phyloP scores from a whole-genome alignment of 1,140 invertebrate species.

The Copidosoma floridanum region DNA sequence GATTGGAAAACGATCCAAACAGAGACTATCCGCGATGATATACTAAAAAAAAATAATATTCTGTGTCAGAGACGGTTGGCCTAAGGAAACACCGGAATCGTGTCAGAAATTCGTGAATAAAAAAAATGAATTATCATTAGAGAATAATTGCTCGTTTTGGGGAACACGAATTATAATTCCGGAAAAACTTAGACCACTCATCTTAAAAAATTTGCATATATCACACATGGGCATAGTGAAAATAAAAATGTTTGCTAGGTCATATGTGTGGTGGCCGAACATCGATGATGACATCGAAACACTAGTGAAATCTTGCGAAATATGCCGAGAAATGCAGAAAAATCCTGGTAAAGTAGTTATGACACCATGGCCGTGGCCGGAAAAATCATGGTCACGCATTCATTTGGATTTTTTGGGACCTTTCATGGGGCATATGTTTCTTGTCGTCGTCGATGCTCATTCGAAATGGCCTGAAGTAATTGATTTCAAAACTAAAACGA shows the following conservation, averaged over 20 bases:
- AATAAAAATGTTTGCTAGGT: no score
- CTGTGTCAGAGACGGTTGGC: conserved; percentile 12
- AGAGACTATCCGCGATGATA: background rate
- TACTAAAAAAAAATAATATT: background rate
- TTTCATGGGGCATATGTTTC: no score
- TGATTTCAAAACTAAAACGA: background rate
- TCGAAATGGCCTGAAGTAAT: background rate
- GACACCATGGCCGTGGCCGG: conserved; percentile 47
- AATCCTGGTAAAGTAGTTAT: conserved; percentile 16
- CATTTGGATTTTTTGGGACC: conserved; percentile 19
- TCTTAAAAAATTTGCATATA: conserved; percentile 36
- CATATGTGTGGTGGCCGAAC: no score
- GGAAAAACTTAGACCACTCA: conserved; percentile 25
- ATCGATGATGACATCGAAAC: no score
- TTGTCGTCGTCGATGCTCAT: no score
- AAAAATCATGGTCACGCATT: no score
- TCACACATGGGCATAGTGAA: no score
- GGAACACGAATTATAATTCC: conserved; percentile 47
- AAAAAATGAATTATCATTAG: conserved; percentile 16
- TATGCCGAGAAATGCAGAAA: no score
- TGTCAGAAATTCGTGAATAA: background rate
- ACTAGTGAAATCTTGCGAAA: no score
- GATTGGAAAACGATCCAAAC: conserved; percentile 2
- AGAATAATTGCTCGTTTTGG: conserved; percentile 31
- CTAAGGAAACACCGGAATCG: background rate